Conservation (phyloP, 2,113 vertebrate species). For the Trematocara macrostoma region DNA sequence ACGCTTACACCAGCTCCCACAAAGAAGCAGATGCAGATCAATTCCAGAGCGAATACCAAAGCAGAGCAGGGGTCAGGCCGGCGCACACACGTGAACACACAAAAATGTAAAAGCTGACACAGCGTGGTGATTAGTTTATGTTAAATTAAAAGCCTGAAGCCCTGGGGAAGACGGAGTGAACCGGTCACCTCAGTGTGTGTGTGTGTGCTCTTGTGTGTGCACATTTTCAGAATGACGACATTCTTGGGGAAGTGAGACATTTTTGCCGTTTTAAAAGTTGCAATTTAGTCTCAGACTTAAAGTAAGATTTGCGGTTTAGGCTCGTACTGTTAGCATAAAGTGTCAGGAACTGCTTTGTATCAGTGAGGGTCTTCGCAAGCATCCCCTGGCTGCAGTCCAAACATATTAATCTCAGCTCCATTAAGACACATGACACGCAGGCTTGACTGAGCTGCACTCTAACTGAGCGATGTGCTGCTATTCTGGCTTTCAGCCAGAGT, state of each 20-base stretch:
- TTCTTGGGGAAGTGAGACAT: neutral
- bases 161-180: neutral
- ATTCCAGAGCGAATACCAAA: neutral
- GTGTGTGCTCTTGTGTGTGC: neutral
- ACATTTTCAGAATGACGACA: neutral
- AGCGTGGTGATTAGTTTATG: neutral
- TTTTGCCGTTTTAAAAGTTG: neutral
- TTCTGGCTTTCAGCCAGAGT: slow-evolving; percentile 30
- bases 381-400: slow-evolving; percentile 13
- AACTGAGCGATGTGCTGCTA: slow-evolving; percentile 15
- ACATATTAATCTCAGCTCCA: neutral
- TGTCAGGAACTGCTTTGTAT: neutral
- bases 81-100: neutral
- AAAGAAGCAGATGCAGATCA: slow-evolving; percentile 22
- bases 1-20: neutral
- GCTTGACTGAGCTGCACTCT: neutral
- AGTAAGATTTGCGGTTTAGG: neutral
- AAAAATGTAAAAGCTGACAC: neutral
- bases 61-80: neutral
- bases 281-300: neutral
- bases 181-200: neutral
- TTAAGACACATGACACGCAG: neutral
- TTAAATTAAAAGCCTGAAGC: neutral
- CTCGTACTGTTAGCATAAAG: neutral
- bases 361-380: neutral